Percentiles rank a stretch among this genome's conserved stretches.
phyloP scores from a whole-genome alignment of 1,140 invertebrate genomes.

The Drosophila sturtevanti region DNA sequence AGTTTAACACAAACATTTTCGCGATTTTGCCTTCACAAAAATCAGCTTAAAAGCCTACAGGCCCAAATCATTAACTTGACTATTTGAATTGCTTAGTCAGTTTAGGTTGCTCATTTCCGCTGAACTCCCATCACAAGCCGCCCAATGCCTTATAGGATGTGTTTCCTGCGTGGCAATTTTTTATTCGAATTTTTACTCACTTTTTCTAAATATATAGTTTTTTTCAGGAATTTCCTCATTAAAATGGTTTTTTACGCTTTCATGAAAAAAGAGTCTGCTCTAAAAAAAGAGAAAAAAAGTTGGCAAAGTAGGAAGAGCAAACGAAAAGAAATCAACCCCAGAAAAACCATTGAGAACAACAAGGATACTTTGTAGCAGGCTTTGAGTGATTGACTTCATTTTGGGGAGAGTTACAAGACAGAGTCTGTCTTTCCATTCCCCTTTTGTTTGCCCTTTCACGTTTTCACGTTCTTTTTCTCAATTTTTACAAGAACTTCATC shows the following conservation, averaged over 20 bases:
- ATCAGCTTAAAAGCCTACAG: conserved; percentile 66
- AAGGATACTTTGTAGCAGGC: conserved; percentile 34
- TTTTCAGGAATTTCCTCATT: conserved; percentile 79
- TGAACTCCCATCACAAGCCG: neutral
- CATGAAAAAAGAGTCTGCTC: conserved; percentile 67
- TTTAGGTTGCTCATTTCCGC: neutral
- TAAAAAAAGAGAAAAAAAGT: conserved; percentile 40
- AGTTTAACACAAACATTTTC: conserved; percentile 18
- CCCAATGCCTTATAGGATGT: conserved; percentile 41
- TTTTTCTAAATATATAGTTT: conserved; percentile 80
- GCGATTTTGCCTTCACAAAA: conserved; percentile 67
- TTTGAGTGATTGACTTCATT: conserved; percentile 76
- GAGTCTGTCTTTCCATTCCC: neutral
- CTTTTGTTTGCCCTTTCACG: neutral
- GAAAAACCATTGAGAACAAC: conserved; percentile 32
- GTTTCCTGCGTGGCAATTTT: conserved; percentile 61
- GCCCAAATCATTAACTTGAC: conserved; percentile 78
- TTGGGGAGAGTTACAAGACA: conserved; percentile 5
- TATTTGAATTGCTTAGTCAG: conserved; percentile 65
- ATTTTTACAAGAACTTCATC: conserved; percentile 63
- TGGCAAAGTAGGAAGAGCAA: conserved; percentile 35
- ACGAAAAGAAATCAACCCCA: conserved; percentile 53
- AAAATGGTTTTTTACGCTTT: conserved; percentile 60
- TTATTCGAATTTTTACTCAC: conserved; percentile 26
- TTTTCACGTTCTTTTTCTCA: conserved; percentile 47